Conservation (phyloP, 2,888 invertebrate genomes). For the Furcula furcula region DNA sequence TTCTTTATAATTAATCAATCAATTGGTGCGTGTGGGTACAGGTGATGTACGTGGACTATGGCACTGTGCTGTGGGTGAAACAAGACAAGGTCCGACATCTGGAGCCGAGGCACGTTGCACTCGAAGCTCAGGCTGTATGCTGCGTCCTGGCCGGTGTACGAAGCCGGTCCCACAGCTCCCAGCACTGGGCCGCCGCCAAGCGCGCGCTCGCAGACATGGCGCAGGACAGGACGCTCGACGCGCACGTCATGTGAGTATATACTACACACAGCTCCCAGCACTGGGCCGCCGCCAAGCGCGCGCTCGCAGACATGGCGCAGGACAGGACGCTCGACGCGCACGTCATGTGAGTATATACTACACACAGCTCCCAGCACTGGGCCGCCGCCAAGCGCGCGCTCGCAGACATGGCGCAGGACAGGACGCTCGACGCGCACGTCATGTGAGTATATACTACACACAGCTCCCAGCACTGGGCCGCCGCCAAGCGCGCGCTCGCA, state of each 20-base stretch:
- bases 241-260: conserved; percentile 55
- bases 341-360: too few relatives aligned
- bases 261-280: not conserved
- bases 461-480: too few relatives aligned
- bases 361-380: too few relatives aligned
- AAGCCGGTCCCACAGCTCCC: conserved; percentile 31
- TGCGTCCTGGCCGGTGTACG: conserved; percentile 74
- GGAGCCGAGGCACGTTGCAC: conserved; percentile 69
- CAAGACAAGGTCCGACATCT: conserved; percentile 77
- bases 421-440: too few relatives aligned
- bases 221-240: conserved; percentile 39
- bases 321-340: too few relatives aligned
- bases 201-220: conserved; percentile 30
- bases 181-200: conserved; percentile 49
- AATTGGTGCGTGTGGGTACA: too few relatives aligned
- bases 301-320: conserved; percentile 48
- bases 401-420: too few relatives aligned
- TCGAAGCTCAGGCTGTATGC: conserved; percentile 82
- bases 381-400: too few relatives aligned
- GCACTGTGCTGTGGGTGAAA: conserved; percentile 80
- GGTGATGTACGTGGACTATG: conserved; percentile 87
- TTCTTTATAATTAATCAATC: too few relatives aligned
- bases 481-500: too few relatives aligned
- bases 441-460: too few relatives aligned
- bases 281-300: too few relatives aligned